Conservation (phyloP, 1,140 invertebrate genomes). For the Saccostrea echinata region DNA sequence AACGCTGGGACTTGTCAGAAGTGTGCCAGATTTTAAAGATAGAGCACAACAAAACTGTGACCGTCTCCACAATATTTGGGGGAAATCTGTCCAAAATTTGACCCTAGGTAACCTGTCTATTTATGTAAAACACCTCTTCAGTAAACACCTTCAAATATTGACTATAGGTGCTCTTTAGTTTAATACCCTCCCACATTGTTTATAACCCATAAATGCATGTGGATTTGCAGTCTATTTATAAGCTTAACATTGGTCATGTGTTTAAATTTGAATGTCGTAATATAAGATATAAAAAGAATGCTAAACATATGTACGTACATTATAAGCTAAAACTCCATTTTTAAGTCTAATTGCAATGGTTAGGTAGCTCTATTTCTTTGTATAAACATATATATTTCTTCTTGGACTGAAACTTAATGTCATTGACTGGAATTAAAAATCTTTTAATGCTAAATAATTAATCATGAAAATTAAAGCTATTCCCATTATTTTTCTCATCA, state of each 20-base stretch:
- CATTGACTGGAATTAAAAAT: no score
- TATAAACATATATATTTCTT: no score
- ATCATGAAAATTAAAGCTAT: no score
- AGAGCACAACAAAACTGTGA: not conserved
- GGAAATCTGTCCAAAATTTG: not conserved
- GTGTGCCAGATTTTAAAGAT: slow-evolving; percentile 31
- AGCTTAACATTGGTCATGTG: not conserved
- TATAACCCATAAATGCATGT: not conserved
- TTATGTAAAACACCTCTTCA: not conserved
- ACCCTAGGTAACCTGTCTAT: slow-evolving; percentile 3
- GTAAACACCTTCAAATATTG: not conserved
- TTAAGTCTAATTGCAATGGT: no score
- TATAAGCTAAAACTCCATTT: no score
- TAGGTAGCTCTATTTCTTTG: no score
- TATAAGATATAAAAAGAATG: not conserved
- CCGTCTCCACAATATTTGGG: not conserved
- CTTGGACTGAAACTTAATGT: no score
- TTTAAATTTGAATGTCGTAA: not conserved
- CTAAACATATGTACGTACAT: no score
- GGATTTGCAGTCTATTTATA: slow-evolving; percentile 2
- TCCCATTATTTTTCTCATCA: no score
- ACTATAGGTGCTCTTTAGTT: not conserved
- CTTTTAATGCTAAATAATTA: no score
- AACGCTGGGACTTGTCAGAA: not conserved
- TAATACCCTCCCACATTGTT: slow-evolving; percentile 9